Conservation (phyloP, 1,140 invertebrate species). For the Latrodectus geometricus region DNA sequence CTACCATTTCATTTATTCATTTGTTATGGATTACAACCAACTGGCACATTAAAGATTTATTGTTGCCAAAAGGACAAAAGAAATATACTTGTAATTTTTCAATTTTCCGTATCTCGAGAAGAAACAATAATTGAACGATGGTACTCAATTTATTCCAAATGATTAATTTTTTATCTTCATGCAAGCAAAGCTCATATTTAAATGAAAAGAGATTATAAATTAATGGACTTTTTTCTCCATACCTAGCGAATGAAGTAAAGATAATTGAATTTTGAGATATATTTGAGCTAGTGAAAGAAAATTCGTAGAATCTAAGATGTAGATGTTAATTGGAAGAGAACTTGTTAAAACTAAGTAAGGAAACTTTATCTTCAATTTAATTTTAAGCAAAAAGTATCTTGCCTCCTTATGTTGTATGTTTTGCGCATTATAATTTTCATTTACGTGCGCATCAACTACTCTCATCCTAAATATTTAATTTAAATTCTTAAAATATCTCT, state of each 20-base stretch:
- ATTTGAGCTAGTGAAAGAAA: not conserved
- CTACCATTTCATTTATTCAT: constrained; percentile 20
- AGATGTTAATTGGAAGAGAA: too few species aligned
- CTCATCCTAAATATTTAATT: too few species aligned
- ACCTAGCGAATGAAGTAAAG: not conserved
- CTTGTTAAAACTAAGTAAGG: too few species aligned
- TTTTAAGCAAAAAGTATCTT: too few species aligned
- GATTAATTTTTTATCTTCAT: not conserved
- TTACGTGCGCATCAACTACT: too few species aligned
- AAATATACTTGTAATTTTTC: constrained; percentile 4
- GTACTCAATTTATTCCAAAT: not conserved
- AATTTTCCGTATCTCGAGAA: not conserved
- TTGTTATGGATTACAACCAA: not conserved
- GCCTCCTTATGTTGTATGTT: too few species aligned
- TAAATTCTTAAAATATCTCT: too few species aligned
- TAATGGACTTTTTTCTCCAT: constrained; percentile 12
- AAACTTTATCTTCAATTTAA: too few species aligned
- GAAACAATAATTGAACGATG: constrained; percentile 19
- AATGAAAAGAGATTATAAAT: constrained; percentile 33
- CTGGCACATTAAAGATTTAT: constrained; percentile 23
- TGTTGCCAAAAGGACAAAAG: constrained; percentile 3
- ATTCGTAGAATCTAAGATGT: too few species aligned
- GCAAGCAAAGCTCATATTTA: not conserved
- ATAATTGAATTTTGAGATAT: constrained; percentile 8
- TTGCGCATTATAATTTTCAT: too few species aligned